Evolutionary conservation across 2,113 vertebrate species (phyloP).

Genomic region (Cyprinodon variegatus): DNA sequence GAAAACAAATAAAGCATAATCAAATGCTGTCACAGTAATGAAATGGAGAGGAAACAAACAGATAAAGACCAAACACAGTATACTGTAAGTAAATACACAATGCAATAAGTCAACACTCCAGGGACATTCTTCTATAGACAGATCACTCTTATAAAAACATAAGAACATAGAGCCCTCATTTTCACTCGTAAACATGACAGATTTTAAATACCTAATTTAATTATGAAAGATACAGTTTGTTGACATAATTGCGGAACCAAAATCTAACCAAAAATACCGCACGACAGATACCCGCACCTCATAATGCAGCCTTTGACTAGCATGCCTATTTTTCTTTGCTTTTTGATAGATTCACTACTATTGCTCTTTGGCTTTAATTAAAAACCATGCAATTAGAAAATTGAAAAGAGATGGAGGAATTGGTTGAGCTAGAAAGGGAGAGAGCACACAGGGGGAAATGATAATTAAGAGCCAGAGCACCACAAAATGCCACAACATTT

Average conservation of each 20-base stretch:
- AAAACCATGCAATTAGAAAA: constrained; percentile 80
- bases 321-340: constrained; percentile 49
- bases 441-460: constrained; percentile 49
- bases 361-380: constrained; percentile 78
- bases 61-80: background rate
- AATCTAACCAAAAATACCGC: background rate
- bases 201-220: constrained; percentile 58
- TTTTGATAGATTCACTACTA: constrained; percentile 74
- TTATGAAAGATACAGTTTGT: constrained; percentile 35
- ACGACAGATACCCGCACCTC: background rate
- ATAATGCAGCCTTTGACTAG: constrained; percentile 34
- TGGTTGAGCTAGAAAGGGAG: constrained; percentile 54
- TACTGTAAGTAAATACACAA: constrained; percentile 5
- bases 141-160: constrained; percentile 5
- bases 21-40: constrained; percentile 17
- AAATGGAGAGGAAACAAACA: background rate
- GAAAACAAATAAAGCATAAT: constrained; percentile 31
- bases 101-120: constrained; percentile 7
- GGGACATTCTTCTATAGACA: constrained; percentile 21
- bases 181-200: constrained; percentile 14
- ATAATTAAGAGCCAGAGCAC: constrained; percentile 71
- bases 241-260: constrained; percentile 5
- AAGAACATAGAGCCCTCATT: constrained; percentile 7
- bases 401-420: constrained; percentile 68
- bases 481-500: constrained; percentile 66